A percentile compares a stretch with the other conserved stretches of the same genome.
Conservation (phyloP, 1,140 invertebrate genomes). For the Hylyphantes graminicola region DNA sequence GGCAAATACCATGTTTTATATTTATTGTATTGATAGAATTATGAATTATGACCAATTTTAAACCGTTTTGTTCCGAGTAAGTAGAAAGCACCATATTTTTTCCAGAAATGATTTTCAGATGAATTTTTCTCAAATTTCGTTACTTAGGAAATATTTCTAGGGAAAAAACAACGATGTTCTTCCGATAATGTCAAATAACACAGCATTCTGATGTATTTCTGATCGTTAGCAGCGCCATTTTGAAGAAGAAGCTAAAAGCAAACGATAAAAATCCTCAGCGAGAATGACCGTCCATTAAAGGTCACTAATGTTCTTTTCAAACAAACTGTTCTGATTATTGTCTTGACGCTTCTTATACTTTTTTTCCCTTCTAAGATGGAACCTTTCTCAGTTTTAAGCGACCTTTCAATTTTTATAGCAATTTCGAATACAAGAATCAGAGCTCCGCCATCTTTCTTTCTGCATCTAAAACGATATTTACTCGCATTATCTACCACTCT, state of each 20-base stretch:
- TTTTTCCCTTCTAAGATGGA: constrained; percentile 22
- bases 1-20: no score
- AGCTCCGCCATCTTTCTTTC: constrained; percentile 50
- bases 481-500: constrained; percentile 59
- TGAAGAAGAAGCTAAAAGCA: constrained; percentile 43
- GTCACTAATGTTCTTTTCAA: constrained; percentile 54
- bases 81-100: no score
- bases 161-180: constrained; percentile 12
- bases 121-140: neutral
- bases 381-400: constrained; percentile 42
- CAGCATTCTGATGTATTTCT: constrained; percentile 27
- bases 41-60: no score
- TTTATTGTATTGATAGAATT: no score
- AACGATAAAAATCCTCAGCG: constrained; percentile 44
- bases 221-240: constrained; percentile 48
- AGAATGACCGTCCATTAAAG: constrained; percentile 57
- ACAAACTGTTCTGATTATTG: constrained; percentile 56
- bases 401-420: constrained; percentile 57
- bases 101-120: no score
- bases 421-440: constrained; percentile 44
- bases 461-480: constrained; percentile 44
- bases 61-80: no score
- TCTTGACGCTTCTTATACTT: constrained; percentile 22
- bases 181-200: constrained; percentile 29
- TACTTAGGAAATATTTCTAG: neutral